Conservation (phyloP, 92 coral and sea anemone species). For the Palythoa grandis region DNA sequence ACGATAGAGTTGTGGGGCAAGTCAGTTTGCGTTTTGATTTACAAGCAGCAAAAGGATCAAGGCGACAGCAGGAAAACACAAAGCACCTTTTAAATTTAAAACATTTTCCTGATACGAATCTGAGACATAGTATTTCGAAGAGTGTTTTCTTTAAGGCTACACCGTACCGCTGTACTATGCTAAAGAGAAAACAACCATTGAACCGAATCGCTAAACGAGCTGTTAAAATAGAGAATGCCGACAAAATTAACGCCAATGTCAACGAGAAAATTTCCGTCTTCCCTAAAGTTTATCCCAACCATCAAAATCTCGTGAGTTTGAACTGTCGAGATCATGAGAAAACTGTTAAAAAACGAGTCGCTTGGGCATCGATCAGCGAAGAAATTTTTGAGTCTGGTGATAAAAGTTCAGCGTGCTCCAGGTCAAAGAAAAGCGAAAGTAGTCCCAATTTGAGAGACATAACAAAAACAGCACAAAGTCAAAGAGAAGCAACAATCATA, state of each 20-base stretch:
- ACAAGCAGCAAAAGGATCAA: not conserved
- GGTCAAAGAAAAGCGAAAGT: not conserved
- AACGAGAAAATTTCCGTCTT: not conserved
- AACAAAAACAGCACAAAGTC: not conserved
- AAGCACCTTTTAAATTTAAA: slow-evolving; percentile 8
- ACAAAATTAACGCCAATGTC: not conserved
- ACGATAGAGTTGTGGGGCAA: not conserved
- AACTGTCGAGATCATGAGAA: not conserved
- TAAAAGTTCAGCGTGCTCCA: slow-evolving; percentile 1
- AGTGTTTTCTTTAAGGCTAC: slow-evolving; percentile 50
- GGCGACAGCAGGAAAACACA: slow-evolving; percentile 1
- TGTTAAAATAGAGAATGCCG: not conserved
- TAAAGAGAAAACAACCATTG: slow-evolving; percentile 7
- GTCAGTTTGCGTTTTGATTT: not conserved
- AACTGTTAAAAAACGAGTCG: not conserved
- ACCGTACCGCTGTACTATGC: slow-evolving; percentile 63
- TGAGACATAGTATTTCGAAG: slow-evolving; percentile 45
- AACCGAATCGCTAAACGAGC: not conserved
- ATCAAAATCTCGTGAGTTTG: slow-evolving; percentile 22
- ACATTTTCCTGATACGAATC: slow-evolving; percentile 42
- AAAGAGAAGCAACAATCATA: not conserved
- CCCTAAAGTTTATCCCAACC: not conserved
- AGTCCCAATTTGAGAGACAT: not conserved
- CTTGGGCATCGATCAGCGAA: not conserved
- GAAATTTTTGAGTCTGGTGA: not conserved